phyloP scores from a whole-genome alignment of 1,140 invertebrate species.

The Zaprionus inermis region DNA sequence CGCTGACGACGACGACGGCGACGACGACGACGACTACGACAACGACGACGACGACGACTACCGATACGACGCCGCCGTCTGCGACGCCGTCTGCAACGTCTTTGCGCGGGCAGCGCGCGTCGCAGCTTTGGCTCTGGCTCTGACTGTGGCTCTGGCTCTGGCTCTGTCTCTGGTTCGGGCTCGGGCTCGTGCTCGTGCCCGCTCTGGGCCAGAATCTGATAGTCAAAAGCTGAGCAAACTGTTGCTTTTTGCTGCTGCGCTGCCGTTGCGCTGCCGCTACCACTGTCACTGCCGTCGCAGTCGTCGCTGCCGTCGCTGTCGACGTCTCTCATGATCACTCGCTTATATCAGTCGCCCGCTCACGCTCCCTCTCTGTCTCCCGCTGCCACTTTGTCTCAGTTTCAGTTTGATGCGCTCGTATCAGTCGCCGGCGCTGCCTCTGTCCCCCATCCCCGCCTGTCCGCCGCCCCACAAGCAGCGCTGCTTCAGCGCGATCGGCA shows the following conservation, averaged over 20 bases:
- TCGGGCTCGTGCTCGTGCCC: slow-evolving; percentile 5
- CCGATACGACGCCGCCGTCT: slow-evolving; percentile 23
- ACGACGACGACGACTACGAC: slow-evolving; percentile 1
- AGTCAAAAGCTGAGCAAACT: slow-evolving; percentile 38
- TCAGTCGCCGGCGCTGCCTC: slow-evolving; percentile 29
- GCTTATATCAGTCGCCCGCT: slow-evolving; percentile 19
- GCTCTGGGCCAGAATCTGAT: slow-evolving; percentile 47
- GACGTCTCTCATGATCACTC: slow-evolving; percentile 11
- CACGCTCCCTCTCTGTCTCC: background rate
- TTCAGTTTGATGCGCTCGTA: slow-evolving; percentile 42
- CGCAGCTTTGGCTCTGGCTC: slow-evolving; percentile 28
- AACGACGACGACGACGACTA: slow-evolving; percentile 1
- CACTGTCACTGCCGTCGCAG: slow-evolving; percentile 5
- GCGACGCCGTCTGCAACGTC: slow-evolving; percentile 36
- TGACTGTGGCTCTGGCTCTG: slow-evolving; percentile 17
- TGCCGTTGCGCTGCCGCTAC: slow-evolving; percentile 11
- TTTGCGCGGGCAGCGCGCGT: slow-evolving; percentile 24
- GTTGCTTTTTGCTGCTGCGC: slow-evolving; percentile 10
- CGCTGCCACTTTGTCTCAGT: background rate
- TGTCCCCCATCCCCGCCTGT: background rate
- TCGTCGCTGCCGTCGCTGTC: slow-evolving; percentile 12
- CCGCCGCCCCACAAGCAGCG: slow-evolving; percentile 28
- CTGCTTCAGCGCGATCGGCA: background rate
- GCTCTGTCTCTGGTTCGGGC: slow-evolving; percentile 14
- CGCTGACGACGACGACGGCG: slow-evolving; percentile 6